Percentiles rank a stretch among this genome's conserved stretches.
Evolutionary conservation across 2,888 invertebrate species (phyloP).

Genomic region (Euclidia mi): DNA sequence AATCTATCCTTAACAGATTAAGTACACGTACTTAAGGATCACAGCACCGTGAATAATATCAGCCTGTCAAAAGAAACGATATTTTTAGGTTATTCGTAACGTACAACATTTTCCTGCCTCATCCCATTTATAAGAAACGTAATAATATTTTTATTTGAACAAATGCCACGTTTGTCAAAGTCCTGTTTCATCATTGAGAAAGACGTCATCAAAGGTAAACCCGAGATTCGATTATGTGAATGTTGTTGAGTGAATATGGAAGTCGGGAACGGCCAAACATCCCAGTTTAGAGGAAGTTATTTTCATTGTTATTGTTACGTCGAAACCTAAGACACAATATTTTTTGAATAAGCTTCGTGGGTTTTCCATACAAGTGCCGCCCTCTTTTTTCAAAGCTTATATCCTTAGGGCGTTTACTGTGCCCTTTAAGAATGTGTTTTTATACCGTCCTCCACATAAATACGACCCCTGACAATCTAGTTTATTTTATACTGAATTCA

Average conservation of each 20-base stretch:
- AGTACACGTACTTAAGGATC: no score
- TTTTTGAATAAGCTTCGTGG: constrained; percentile 55
- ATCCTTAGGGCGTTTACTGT: constrained; percentile 65
- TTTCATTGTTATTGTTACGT: constrained; percentile 46
- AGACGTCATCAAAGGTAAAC: constrained; percentile 4
- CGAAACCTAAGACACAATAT: constrained; percentile 47
- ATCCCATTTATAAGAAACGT: constrained; percentile 18
- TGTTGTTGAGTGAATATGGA: constrained; percentile 2
- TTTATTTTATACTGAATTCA: constrained; percentile 72
- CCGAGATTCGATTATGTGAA: constrained; percentile 6
- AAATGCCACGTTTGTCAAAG: constrained; percentile 8
- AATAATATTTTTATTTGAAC: constrained; percentile 18
- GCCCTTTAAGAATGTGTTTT: constrained; percentile 69
- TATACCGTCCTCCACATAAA: constrained; percentile 69
- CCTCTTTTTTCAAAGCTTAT: constrained; percentile 56
- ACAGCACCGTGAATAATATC: background rate
- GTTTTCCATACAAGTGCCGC: constrained; percentile 51
- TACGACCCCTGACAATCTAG: constrained; percentile 69
- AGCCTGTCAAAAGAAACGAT: background rate
- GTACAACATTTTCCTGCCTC: constrained; percentile 3
- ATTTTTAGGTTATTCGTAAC: constrained; percentile 4
- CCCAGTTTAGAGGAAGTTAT: constrained; percentile 19
- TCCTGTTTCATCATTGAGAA: constrained; percentile 9
- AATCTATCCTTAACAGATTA: no score
- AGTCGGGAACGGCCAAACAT: background rate